Evolutionary conservation across 1,140 invertebrate genomes (phyloP).

Genomic region (Dreissena polymorpha): DNA sequence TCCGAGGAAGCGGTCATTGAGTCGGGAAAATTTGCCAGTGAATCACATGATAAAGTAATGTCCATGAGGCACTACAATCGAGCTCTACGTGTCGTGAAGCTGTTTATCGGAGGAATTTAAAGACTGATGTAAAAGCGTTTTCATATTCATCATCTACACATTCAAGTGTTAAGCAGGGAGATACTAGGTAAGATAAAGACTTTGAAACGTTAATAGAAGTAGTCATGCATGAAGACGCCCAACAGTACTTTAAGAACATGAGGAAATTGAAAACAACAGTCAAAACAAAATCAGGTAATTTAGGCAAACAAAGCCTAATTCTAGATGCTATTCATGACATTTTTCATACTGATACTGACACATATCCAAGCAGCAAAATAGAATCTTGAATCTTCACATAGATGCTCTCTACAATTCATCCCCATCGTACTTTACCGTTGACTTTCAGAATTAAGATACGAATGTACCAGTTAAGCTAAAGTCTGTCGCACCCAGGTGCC

Average conservation of each 20-base stretch:
- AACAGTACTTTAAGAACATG: background rate
- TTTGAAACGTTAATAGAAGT: background rate
- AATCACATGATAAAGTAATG: constrained; percentile 54
- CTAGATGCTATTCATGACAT: constrained; percentile 59
- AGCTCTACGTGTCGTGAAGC: constrained; percentile 55
- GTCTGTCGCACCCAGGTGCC: constrained; percentile 23
- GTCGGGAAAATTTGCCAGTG: constrained; percentile 58
- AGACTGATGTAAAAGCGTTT: constrained; percentile 15
- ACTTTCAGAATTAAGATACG: constrained; percentile 31
- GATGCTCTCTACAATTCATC: background rate
- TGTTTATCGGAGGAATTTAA: constrained; percentile 56
- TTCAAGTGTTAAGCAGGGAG: background rate
- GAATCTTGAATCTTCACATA: constrained; percentile 10
- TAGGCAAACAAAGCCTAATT: constrained; percentile 57
- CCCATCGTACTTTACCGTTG: constrained; percentile 9
- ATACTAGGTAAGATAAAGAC: background rate
- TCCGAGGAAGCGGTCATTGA: constrained; percentile 53
- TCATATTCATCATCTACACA: background rate
- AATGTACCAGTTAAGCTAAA: constrained; percentile 19
- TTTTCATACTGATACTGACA: constrained; percentile 3
- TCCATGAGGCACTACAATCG: constrained; percentile 62
- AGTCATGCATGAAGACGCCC: background rate
- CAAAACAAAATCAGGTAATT: background rate
- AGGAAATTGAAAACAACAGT: background rate
- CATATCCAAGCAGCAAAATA: constrained; percentile 14